Percentiles rank a stretch among this genome's conserved stretches.
Evolutionary conservation across 2,797 vertebrate genomes (phyloP).

Genomic region (Manis pentadactyla): DNA sequence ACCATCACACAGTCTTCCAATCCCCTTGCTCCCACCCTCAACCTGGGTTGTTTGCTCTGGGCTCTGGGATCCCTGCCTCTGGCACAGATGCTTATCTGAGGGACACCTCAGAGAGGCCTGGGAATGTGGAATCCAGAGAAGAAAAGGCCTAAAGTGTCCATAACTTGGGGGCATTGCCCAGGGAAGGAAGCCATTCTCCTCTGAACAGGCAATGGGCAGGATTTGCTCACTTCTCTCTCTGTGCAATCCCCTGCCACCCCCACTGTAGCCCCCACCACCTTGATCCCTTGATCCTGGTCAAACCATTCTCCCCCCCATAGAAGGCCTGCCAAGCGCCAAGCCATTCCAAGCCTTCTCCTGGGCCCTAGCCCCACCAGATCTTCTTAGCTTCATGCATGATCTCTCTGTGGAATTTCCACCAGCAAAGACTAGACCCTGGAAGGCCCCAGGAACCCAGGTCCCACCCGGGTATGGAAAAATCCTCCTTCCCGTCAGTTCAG

Average conservation of each 20-base stretch:
- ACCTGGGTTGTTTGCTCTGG: constrained; percentile 33
- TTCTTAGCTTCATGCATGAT: not conserved
- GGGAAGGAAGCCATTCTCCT: constrained; percentile 48
- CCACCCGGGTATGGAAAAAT: constrained; percentile 23
- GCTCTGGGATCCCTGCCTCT: constrained; percentile 27
- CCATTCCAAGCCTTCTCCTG: constrained; percentile 1
- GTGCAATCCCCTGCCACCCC: not conserved
- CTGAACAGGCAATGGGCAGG: constrained; percentile 38
- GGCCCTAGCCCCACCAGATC: not conserved
- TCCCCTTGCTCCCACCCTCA: not conserved
- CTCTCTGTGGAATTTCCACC: not conserved
- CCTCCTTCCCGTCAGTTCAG: constrained; percentile 9
- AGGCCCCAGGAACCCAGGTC: constrained; percentile 7
- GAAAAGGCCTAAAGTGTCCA: constrained; percentile 62
- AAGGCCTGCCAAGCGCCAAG: not conserved
- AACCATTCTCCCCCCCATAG: not conserved
- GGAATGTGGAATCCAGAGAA: constrained; percentile 64
- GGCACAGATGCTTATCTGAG: not conserved
- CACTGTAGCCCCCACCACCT: not conserved
- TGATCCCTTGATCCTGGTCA: not conserved
- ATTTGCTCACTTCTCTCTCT: constrained; percentile 41
- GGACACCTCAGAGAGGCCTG: constrained; percentile 36
- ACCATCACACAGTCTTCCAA: not conserved
- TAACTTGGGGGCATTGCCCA: constrained; percentile 44
- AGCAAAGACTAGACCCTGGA: not conserved